These are phyloP conservation scores for Pandemis heparana DNA, from an alignment of 2,888 invertebrate species.

Conservation along the genomic window DNA sequence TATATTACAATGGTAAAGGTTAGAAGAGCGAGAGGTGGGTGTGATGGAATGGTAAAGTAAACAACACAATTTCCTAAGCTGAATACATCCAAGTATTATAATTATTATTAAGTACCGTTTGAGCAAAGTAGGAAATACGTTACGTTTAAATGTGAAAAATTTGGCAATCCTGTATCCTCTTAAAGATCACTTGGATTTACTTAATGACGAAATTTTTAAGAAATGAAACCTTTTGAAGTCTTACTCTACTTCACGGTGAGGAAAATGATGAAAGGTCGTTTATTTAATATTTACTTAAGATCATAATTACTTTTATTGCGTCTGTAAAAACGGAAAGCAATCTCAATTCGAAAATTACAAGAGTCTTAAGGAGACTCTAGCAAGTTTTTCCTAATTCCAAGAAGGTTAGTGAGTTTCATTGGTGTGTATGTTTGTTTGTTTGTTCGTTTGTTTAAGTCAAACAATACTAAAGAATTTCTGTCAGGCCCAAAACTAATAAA, in stretches of 20 bases:
- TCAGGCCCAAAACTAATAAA: no score
- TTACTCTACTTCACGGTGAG: neutral
- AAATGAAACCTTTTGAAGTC: constrained; percentile 6
- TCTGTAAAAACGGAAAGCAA: neutral
- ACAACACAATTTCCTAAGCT: no score
- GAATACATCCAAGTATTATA: no score
- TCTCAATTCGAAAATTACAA: neutral
- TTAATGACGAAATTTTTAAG: neutral
- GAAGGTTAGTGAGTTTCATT: neutral
- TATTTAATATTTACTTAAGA: neutral
- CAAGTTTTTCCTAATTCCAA: neutral
- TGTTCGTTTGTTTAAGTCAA: neutral
- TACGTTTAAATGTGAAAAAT: neutral
- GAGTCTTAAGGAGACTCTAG: neutral
- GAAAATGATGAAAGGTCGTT: neutral
- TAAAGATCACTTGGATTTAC: neutral
- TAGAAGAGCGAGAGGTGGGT: neutral
- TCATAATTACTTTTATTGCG: neutral
- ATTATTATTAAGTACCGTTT: no score
- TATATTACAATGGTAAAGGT: neutral
- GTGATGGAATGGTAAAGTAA: no score
- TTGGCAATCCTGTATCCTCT: neutral
- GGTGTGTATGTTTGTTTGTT: neutral
- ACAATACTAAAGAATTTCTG: no score
- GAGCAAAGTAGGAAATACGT: neutral